phyloP scores from a whole-genome alignment of 2,113 vertebrate genomes.

The Alaudala cheleensis region DNA sequence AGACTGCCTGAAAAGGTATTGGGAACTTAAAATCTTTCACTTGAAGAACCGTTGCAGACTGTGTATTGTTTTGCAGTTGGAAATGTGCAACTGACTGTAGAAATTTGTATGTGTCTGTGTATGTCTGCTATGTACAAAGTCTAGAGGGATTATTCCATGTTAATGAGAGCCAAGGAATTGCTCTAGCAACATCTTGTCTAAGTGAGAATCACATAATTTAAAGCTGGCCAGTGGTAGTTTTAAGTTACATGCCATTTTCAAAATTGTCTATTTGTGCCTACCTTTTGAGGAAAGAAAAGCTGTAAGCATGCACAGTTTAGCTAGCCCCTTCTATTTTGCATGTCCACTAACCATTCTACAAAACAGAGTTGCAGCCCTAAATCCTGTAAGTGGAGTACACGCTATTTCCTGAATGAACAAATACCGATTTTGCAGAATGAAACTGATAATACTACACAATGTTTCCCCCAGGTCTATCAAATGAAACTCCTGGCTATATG shows the following conservation, averaged over 20 bases:
- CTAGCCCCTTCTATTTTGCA: background rate
- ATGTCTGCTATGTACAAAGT: constrained; percentile 67
- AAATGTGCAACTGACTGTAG: constrained; percentile 28
- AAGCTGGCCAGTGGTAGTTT: constrained; percentile 60
- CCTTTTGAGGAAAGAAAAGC: background rate
- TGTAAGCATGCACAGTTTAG: background rate
- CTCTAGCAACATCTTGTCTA: constrained; percentile 61
- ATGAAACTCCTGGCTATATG: background rate
- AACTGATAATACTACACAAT: background rate
- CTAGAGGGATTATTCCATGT: constrained; percentile 66
- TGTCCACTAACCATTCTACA: background rate
- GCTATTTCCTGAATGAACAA: constrained; percentile 17
- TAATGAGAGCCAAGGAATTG: constrained; percentile 75
- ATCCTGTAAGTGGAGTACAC: background rate
- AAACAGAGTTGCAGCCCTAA: background rate
- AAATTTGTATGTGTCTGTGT: constrained; percentile 49
- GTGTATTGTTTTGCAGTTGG: constrained; percentile 19
- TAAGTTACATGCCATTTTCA: constrained; percentile 46
- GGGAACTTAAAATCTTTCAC: background rate
- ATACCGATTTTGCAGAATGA: constrained; percentile 26
- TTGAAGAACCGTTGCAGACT: background rate
- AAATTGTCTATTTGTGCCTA: constrained; percentile 16
- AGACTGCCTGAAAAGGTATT: background rate
- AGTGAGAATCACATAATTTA: constrained; percentile 76
- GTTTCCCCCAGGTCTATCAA: constrained; percentile 5